Conservation (phyloP, 2,113 vertebrate genomes). For the Amblyornis subalaris region DNA sequence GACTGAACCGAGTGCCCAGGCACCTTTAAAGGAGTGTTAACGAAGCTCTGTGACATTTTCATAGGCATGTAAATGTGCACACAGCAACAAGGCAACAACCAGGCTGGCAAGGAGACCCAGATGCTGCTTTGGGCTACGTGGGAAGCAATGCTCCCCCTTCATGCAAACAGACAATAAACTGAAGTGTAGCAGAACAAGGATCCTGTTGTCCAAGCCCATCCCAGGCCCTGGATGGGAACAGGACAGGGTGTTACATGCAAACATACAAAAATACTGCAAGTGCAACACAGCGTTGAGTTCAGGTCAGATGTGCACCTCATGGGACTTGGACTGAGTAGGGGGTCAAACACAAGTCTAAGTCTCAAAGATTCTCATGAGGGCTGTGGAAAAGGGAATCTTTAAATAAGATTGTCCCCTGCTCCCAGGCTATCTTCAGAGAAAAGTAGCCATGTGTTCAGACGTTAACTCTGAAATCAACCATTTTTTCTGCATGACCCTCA, state of each 20-base stretch:
- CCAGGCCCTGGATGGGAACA: neutral
- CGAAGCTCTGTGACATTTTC: neutral
- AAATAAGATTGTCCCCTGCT: neutral
- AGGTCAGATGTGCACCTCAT: fast-evolving
- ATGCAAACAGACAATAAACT: constrained; percentile 21
- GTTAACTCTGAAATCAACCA: neutral
- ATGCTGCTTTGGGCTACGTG: neutral
- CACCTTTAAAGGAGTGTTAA: constrained; percentile 15
- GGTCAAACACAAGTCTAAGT: neutral
- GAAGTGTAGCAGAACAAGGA: constrained; percentile 41
- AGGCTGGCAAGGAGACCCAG: constrained; percentile 5
- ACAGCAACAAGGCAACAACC: neutral
- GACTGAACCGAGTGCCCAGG: neutral
- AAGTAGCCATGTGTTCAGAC: neutral
- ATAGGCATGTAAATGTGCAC: neutral
- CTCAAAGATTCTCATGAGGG: neutral
- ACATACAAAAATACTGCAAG: neutral
- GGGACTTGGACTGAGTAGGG: neutral
- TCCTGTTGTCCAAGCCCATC: constrained; percentile 19
- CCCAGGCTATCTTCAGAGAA: neutral
- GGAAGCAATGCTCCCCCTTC: constrained; percentile 21
- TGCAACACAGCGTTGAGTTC: neutral
- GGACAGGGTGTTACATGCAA: constrained; percentile 24
- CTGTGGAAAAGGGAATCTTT: neutral
- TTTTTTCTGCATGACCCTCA: neutral